Evolutionary conservation across 1,140 invertebrate genomes (phyloP).

Genomic region (Drosophila melanogaster): Release_6_plus_ISO1_MT NT_037436.4:21170501-21171000

Average conservation of each 20-base stretch:
- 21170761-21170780: constrained; percentile 9
- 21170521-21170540: constrained; percentile 11
- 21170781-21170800: neutral
- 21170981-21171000: no score
- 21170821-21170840: no score
- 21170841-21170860: no score
- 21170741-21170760: constrained; percentile 19
- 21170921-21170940: no score
- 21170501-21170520: constrained; percentile 55
- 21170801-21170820: neutral
- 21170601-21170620: constrained; percentile 45
- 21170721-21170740: constrained; percentile 18
- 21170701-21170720: constrained; percentile 40
- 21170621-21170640: constrained; percentile 70
- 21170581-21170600: constrained; percentile 45
- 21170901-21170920: no score
- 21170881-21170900: no score
- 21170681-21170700: constrained; percentile 79
- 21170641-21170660: constrained; percentile 47
- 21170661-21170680: constrained; percentile 68
- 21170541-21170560: neutral
- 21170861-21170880: no score
- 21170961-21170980: no score
- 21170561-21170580: no score
- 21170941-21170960: no score